These are phyloP conservation scores for Neelides sp. DNA, from an alignment of 1,140 invertebrate species.

Conservation along the genomic window DNA sequence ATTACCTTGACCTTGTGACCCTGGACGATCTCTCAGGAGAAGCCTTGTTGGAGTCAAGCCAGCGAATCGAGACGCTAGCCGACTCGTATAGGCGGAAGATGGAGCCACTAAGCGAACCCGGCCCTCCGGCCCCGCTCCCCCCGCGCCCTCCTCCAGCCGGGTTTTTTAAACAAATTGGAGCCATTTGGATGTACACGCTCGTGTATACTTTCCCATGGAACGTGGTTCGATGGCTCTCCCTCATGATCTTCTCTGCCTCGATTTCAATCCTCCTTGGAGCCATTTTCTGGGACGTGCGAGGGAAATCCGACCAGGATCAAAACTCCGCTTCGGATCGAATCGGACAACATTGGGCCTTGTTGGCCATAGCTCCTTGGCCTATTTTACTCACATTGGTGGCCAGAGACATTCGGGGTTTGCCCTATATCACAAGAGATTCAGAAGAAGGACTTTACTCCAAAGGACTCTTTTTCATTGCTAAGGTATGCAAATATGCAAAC, in stretches of 20 bases:
- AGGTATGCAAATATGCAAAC: constrained; percentile 45
- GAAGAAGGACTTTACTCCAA: constrained; percentile 63
- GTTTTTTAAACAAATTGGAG: constrained; percentile 48
- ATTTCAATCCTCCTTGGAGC: constrained; percentile 71
- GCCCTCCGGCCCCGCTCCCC: constrained; percentile 58
- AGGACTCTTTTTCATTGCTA: constrained; percentile 59
- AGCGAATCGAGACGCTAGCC: constrained; percentile 71
- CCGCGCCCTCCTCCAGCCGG: constrained; percentile 48
- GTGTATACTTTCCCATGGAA: constrained; percentile 80
- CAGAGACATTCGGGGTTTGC: constrained; percentile 53
- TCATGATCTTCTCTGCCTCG: constrained; percentile 60
- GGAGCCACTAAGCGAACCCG: constrained; percentile 56
- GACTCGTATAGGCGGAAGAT: constrained; percentile 59
- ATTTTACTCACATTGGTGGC: constrained; percentile 50
- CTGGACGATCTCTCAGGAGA: constrained; percentile 81
- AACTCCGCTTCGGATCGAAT: constrained; percentile 41
- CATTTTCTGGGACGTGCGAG: constrained; percentile 75
- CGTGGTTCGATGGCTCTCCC: constrained; percentile 58
- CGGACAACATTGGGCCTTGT: constrained; percentile 70
- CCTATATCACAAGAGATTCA: constrained; percentile 62
- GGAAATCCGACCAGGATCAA: constrained; percentile 35
- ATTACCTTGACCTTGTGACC: constrained; percentile 75
- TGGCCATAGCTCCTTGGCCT: constrained; percentile 64
- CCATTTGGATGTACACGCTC: constrained; percentile 31
- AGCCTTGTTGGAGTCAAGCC: constrained; percentile 84